Evolutionary conservation across 2,797 vertebrate species (phyloP).

Genomic region (Gymnothorax reevesii): DNA sequence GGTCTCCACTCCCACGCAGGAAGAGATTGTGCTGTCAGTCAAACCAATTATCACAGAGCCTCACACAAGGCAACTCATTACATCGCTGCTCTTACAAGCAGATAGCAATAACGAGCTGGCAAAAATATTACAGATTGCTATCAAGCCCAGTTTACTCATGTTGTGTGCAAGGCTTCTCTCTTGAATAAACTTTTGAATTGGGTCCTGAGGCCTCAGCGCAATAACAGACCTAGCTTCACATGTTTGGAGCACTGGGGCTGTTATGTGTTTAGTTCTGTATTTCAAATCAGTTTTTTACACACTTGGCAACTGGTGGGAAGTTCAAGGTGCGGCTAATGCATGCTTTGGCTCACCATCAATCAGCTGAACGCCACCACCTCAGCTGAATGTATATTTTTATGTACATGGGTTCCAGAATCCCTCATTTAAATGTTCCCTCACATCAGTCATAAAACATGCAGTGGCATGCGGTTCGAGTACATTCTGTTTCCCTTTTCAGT

Average conservation of each 20-base stretch:
- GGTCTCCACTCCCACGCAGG: neutral
- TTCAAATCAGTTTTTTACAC: constrained; percentile 16
- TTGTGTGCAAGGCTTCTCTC: neutral
- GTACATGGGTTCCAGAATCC: neutral
- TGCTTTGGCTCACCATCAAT: neutral
- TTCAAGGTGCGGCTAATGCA: neutral
- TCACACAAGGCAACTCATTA: neutral
- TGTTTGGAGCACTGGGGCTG: neutral
- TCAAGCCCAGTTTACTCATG: constrained; percentile 2
- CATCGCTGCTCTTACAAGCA: neutral
- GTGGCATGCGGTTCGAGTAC: neutral
- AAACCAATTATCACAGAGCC: neutral
- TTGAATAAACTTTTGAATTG: neutral
- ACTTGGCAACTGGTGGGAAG: neutral
- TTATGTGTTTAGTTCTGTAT: constrained; percentile 19
- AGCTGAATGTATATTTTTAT: neutral
- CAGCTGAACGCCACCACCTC: neutral
- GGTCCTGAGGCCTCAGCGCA: constrained; percentile 3
- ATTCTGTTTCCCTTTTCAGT: neutral
- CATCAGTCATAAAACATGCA: neutral
- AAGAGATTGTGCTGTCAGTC: neutral
- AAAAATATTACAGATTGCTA: constrained; percentile 25
- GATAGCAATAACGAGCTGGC: constrained; percentile 14
- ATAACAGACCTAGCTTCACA: constrained; percentile 18
- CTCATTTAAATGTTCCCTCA: constrained; percentile 2